Evolutionary conservation across 30 jellyfish, hydroid and myxozoan species (phyloP).

Genomic region (Turritopsis rubra): DNA sequence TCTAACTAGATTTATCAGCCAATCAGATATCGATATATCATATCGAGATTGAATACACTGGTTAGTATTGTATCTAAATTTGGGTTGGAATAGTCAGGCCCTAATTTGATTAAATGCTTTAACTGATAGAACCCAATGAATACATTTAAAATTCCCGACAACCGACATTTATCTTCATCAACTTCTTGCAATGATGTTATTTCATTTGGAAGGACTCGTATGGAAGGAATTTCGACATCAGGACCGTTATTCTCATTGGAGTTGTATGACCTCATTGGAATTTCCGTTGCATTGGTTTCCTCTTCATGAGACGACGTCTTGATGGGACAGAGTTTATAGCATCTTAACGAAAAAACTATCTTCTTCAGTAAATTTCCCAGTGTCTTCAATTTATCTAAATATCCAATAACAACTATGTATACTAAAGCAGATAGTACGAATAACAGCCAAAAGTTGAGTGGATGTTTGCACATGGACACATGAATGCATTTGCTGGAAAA

Average conservation of each 20-base stretch:
- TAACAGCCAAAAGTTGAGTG: background rate
- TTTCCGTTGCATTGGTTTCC: background rate
- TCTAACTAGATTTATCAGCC: no score
- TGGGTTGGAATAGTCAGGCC: no score
- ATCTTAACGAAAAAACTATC: no score
- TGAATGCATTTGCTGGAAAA: background rate
- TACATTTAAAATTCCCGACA: background rate
- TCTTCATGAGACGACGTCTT: background rate
- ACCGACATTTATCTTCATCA: background rate
- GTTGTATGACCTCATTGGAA: background rate
- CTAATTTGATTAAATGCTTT: background rate
- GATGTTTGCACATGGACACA: background rate
- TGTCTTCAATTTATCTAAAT: background rate
- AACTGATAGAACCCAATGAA: background rate
- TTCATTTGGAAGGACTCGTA: background rate
- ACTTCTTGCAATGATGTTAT: background rate
- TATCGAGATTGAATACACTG: no score
- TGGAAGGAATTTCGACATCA: background rate
- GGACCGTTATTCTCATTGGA: background rate
- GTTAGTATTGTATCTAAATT: no score
- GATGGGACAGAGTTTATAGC: background rate
- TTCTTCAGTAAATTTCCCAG: background rate
- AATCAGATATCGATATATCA: no score
- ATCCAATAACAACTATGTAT: background rate
- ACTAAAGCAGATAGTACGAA: background rate